Conservation (phyloP, 2,888 invertebrate species). For the Sphaerophoria rueppellii region DNA sequence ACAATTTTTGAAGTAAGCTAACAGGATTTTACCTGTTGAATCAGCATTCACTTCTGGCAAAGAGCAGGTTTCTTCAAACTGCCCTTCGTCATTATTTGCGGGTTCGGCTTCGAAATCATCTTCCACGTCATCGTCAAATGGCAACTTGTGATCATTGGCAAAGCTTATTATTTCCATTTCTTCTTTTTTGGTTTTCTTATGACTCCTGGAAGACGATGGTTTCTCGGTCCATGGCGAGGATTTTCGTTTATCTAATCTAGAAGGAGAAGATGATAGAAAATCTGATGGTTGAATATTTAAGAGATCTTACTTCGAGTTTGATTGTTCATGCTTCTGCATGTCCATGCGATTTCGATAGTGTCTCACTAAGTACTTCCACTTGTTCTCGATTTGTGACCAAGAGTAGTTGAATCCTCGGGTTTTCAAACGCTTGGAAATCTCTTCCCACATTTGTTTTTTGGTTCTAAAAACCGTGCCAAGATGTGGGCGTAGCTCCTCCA, state of each 20-base stretch:
- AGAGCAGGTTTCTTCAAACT: slow-evolving; percentile 43
- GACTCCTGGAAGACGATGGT: neutral
- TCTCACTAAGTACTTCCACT: slow-evolving; percentile 61
- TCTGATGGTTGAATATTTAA: no score
- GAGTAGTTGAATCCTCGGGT: slow-evolving; percentile 32
- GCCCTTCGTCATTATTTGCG: neutral
- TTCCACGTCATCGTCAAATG: slow-evolving; percentile 53
- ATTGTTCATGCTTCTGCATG: slow-evolving; percentile 5
- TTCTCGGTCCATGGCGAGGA: neutral
- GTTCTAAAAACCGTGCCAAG: slow-evolving; percentile 52
- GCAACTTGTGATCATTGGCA: slow-evolving; percentile 57
- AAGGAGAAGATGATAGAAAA: no score
- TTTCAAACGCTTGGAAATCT: slow-evolving; percentile 36
- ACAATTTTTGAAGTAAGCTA: no score
- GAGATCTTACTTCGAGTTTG: neutral
- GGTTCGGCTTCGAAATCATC: slow-evolving; percentile 17
- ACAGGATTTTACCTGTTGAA: neutral
- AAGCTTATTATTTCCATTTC: slow-evolving; percentile 38
- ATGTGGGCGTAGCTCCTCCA: slow-evolving; percentile 49
- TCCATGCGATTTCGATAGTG: slow-evolving; percentile 59
- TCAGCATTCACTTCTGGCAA: slow-evolving; percentile 6
- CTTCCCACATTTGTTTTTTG: slow-evolving; percentile 66
- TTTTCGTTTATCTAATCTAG: no score
- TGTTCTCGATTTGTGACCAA: slow-evolving; percentile 51
- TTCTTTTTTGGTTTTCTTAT: neutral